A percentile compares a stretch with the other conserved stretches of the same genome.
phyloP scores from a whole-genome alignment of 1,140 invertebrate genomes.

The Amphibalanus amphitrite region DNA sequence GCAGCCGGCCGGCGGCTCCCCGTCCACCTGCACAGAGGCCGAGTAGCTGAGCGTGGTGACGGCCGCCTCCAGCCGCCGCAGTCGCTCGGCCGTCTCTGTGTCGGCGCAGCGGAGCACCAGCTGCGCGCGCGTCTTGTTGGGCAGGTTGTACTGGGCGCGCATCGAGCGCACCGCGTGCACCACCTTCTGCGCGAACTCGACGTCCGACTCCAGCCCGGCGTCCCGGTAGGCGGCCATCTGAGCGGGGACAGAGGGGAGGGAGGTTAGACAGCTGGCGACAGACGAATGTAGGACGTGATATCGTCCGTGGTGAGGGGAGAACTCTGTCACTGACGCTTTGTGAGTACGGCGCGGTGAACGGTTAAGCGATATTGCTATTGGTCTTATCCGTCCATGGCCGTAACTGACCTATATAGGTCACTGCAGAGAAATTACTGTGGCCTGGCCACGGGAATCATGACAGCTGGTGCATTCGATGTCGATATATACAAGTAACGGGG shows the following conservation, averaged over 20 bases:
- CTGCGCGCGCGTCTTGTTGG: conserved; percentile 71
- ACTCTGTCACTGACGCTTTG: not conserved
- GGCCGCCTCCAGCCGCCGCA: conserved; percentile 36
- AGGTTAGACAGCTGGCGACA: not conserved
- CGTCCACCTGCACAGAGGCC: conserved; percentile 30
- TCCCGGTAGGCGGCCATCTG: conserved; percentile 30
- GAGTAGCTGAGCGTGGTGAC: conserved; percentile 15
- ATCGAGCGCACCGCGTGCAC: conserved; percentile 70
- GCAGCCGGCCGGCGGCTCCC: conserved; percentile 47
- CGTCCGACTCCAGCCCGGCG: conserved; percentile 51
- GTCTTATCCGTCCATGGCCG: no score
- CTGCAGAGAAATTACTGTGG: no score
- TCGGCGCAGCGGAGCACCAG: conserved; percentile 37
- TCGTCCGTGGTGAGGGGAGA: not conserved
- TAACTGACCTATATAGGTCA: no score
- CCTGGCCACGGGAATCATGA: no score
- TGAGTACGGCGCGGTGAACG: no score
- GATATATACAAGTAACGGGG: no score
- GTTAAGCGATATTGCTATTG: no score
- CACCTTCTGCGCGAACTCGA: conserved; percentile 70
- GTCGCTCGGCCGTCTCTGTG: conserved; percentile 29
- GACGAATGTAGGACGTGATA: not conserved
- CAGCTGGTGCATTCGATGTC: no score
- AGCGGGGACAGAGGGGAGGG: not conserved
- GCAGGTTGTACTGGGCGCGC: conserved; percentile 69